A percentile compares a stretch with the other conserved stretches of the same genome.
phyloP scores from a whole-genome alignment of 2,888 invertebrate genomes.

The Ariolimax columbianus region DNA sequence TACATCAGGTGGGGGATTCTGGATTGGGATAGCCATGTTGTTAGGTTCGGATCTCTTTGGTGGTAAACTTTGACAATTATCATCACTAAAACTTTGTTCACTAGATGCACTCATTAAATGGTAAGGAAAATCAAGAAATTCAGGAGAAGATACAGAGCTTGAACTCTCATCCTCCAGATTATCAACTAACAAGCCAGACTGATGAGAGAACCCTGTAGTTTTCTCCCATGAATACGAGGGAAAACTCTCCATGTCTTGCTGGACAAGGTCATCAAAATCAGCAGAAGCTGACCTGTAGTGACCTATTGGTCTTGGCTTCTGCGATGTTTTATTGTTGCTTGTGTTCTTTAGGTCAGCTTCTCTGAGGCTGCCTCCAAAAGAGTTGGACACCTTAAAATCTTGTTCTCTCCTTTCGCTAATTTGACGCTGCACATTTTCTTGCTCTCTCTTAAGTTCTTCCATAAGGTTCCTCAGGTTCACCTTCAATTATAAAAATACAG shows the following conservation, averaged over 20 bases:
- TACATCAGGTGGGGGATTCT: slow-evolving; percentile 24
- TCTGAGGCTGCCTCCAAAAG: slow-evolving; percentile 23
- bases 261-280: slow-evolving; percentile 61
- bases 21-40: slow-evolving; percentile 30
- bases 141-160: neutral
- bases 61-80: slow-evolving; percentile 91
- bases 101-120: slow-evolving; percentile 88
- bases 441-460: slow-evolving; percentile 91
- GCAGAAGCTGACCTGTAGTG: slow-evolving; percentile 71
- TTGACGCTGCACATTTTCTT: slow-evolving; percentile 89
- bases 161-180: slow-evolving; percentile 41
- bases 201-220: slow-evolving; percentile 47
- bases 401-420: slow-evolving; percentile 71
- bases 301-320: slow-evolving; percentile 41
- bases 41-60: slow-evolving; percentile 83
- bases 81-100: slow-evolving; percentile 84
- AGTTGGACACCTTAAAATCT: slow-evolving; percentile 46
- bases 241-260: neutral
- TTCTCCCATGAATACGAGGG: slow-evolving; percentile 9
- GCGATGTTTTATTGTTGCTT: neutral
- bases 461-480: slow-evolving; percentile 91
- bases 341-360: slow-evolving; percentile 43
- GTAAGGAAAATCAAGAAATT: slow-evolving; percentile 81
- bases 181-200: slow-evolving; percentile 49
- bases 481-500: slow-evolving; percentile 50